Evolutionary conservation across 35 echinoderm and acorn worm species (phyloP), one percentile per base, ranked within the genome.

Genomic region (Ophioderma brevispina): DNA sequence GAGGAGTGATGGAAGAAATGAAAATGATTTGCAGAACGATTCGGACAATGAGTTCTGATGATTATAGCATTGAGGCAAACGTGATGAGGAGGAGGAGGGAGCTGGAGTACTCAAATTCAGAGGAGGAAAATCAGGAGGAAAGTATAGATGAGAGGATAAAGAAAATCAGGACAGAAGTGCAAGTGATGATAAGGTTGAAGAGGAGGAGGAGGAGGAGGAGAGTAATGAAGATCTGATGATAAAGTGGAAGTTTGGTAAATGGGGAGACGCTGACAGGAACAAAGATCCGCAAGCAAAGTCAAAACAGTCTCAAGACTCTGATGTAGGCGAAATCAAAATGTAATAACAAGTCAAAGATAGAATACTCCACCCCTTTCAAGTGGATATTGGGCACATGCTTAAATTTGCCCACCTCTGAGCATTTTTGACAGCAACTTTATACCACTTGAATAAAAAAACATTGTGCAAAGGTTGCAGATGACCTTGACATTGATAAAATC

Each of bases 51-150:
- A n/a, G n/a, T n/a, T n/a, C n/a, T n/a, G n/a, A n/a, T n/a, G n/a
- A n/a, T n/a, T n/a, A n/a, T n/a, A n/a, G n/a, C n/a, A n/a, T n/a
- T n/a, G n/a, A n/a, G n/a, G n/a, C 31, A 14, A 78, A 31, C 35
- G 15, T 21, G 76, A 78, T 31, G 35, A 0, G 13, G 76, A 78
- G 14, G 35, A 78, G 14, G 76, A 78, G 76, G 35, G 28, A 31
- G 76, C 13, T n/a, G 76, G 76, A 78, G 0, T 14, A 78, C 14
- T 14, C 28, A 78, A 31, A 78, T 0, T 31, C 76, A 78, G 76
- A 78, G 13, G 30, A 78, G 76, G 76, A 78, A 81, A 81, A 15
- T 15, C n/a, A n/a, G n/a, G n/a, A n/a, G n/a, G n/a, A n/a, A n/a
- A n/a, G n/a, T n/a, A n/a, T 14, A 79, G 33, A 17, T 13, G 32